phyloP scores from a whole-genome alignment of 2,888 invertebrate genomes.

The Rhimphoctona megacephalus region DNA sequence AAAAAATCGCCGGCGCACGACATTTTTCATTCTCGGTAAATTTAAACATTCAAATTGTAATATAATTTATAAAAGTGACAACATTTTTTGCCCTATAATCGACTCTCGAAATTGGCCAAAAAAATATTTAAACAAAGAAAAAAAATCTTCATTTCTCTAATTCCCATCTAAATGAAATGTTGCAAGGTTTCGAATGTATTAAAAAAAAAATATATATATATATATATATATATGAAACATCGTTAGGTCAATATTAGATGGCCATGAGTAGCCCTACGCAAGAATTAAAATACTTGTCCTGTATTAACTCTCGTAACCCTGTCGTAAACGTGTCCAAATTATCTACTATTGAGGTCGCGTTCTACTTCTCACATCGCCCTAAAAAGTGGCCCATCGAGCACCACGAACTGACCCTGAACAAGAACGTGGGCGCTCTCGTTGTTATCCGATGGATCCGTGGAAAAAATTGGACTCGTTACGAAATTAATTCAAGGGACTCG shows the following conservation, averaged over 20 bases:
- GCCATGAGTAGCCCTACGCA: slow-evolving; percentile 25
- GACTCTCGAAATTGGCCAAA: background rate
- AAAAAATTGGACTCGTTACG: background rate
- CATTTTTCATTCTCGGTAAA: background rate
- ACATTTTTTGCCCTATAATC: background rate
- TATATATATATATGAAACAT: background rate
- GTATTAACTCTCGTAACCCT: slow-evolving; percentile 17
- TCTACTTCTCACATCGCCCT: slow-evolving; percentile 71
- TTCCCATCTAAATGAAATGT: background rate
- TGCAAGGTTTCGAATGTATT: background rate
- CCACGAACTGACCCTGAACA: slow-evolving; percentile 72
- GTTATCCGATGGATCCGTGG: slow-evolving; percentile 12
- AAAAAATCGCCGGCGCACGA: background rate
- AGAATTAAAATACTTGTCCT: slow-evolving; percentile 30
- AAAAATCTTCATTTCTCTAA: background rate
- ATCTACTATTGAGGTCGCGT: slow-evolving; percentile 75
- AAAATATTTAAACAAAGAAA: background rate
- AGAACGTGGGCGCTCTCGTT: slow-evolving; percentile 48
- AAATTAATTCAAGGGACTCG: background rate
- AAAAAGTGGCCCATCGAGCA: slow-evolving; percentile 69
- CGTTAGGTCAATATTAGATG: slow-evolving; percentile 32
- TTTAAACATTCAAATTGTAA: background rate
- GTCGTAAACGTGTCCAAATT: slow-evolving; percentile 43
- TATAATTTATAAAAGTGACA: background rate
- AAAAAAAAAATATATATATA: too few relatives aligned